These are phyloP conservation scores for Oceanodroma tethys DNA, from an alignment of 2,113 vertebrate genomes.

Conservation along the genomic window DNA sequence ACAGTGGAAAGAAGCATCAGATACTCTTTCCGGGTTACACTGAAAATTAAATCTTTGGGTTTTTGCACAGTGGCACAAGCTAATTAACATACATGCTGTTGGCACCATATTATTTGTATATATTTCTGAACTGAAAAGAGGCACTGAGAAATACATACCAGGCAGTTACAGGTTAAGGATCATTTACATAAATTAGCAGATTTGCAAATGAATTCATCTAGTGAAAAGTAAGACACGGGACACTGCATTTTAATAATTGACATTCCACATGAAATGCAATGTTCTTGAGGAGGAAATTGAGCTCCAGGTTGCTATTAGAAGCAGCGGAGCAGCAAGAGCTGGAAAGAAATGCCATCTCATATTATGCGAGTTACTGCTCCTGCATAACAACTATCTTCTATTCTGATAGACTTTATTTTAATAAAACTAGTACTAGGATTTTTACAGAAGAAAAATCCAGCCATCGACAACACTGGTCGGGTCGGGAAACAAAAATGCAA, in stretches of 20 bases:
- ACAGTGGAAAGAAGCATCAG: neutral
- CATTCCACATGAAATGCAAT: constrained; percentile 83
- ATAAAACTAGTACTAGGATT: constrained; percentile 72
- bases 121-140: constrained; percentile 24
- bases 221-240: constrained; percentile 83
- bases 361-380: constrained; percentile 78
- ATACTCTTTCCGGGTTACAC: neutral
- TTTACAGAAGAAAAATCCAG: constrained; percentile 53
- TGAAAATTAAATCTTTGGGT: constrained; percentile 28
- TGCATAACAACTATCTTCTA: constrained; percentile 89
- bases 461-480: constrained; percentile 66
- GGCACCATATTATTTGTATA: neutral
- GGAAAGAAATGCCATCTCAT: constrained; percentile 82
- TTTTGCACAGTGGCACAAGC: neutral
- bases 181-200: constrained; percentile 83
- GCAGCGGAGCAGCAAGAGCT: constrained; percentile 80
- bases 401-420: constrained; percentile 83
- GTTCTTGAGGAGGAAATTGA: constrained; percentile 84
- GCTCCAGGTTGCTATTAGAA: constrained; percentile 89
- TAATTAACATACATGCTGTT: neutral
- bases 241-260: constrained; percentile 86
- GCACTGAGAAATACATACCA: constrained; percentile 61
- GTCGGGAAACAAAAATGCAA: constrained; percentile 85
- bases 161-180: constrained; percentile 77
- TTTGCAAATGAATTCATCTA: constrained; percentile 84